Evolutionary conservation across 2,113 vertebrate genomes (phyloP), one percentile per base, ranked within the genome.

Genomic region (Panthera leo): DNA sequence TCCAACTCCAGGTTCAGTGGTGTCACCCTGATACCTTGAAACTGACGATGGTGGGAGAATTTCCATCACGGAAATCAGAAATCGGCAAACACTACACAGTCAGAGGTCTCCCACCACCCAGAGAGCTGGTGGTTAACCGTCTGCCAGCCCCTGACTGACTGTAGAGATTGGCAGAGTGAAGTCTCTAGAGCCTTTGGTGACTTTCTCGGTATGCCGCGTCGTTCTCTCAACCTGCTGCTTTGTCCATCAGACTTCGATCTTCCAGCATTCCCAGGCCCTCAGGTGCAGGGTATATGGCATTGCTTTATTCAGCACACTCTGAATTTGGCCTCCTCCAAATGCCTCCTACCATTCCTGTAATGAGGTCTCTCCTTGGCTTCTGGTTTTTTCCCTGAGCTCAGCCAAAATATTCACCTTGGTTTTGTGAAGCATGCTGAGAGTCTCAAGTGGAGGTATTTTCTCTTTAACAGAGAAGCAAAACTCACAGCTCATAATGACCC

Each of bases 401-500:
- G 55, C 63, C 75, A 92, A 86, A 93, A n/a, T n/a, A 51, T 85
- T 68, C 42, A 16, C 82, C 67, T 78, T 73, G 67, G 58, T 73
- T 93, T 78, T 87, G 67, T n/a, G 79, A 97, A 87, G 79, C 51
- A 7, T 27, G 29, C 82, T 79, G 85, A 78, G 71, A 73, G 53
- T 91, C 91, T 94, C 80, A 53, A 51, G 21, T 45, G 55, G 48
- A 89, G 55, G 51, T 48, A 27, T 93, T 85, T 89, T 97, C 53
- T 93, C 63, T 94, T 87, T 48, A 89, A 96, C 71, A 6, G 61
- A 90, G 71, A 67, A 83, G 67, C 11, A 36, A 97, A 97, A 85
- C 58, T 95, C 93, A 67, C 76, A 73, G 82, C 67, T 95, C 55
- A 39, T 94, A 97, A 97, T 93, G 85, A 87, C 58, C 48, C 15